Conservation (phyloP, 2,888 invertebrate genomes). For the Drosophila flavopinicola region DNA sequence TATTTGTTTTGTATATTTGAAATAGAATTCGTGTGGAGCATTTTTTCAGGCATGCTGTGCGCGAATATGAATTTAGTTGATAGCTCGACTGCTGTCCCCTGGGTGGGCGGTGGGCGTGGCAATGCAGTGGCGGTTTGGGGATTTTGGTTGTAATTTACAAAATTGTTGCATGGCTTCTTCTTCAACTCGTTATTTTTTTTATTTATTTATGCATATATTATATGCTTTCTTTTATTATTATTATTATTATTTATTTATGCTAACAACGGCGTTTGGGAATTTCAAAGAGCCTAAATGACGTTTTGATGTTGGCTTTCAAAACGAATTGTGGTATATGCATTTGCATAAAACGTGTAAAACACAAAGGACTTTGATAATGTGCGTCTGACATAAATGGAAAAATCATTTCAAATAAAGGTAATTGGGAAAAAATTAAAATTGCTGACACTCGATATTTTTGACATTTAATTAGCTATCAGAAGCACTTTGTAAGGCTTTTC, state of each 20-base stretch:
- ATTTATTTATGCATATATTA: not conserved
- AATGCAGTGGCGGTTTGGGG: not conserved
- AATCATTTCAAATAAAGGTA: no score
- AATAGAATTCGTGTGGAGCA: slow-evolving; percentile 30
- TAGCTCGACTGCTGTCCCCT: slow-evolving; percentile 28
- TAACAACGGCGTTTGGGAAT: slow-evolving; percentile 12
- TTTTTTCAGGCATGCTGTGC: slow-evolving; percentile 54
- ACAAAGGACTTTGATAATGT: not conserved
- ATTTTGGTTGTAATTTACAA: slow-evolving; percentile 10
- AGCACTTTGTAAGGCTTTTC: no score
- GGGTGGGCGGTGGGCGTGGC: not conserved
- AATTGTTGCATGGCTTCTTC: slow-evolving; percentile 14
- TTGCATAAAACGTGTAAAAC: no score
- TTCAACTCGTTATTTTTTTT: slow-evolving; percentile 1
- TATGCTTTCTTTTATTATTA: no score
- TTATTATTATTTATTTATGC: slow-evolving; percentile 10
- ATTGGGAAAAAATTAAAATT: no score
- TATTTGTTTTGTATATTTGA: slow-evolving; percentile 4
- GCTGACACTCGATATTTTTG: no score
- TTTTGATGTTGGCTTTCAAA: slow-evolving; percentile 4
- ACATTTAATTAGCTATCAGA: no score
- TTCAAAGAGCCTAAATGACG: slow-evolving; percentile 13
- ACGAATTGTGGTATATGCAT: not conserved
- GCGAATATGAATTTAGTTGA: slow-evolving; percentile 56
- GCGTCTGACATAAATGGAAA: not conserved